A percentile compares a stretch with the other conserved stretches of the same genome.
Conservation (phyloP, 2,888 invertebrate species). For the Pterostichus niger region DNA sequence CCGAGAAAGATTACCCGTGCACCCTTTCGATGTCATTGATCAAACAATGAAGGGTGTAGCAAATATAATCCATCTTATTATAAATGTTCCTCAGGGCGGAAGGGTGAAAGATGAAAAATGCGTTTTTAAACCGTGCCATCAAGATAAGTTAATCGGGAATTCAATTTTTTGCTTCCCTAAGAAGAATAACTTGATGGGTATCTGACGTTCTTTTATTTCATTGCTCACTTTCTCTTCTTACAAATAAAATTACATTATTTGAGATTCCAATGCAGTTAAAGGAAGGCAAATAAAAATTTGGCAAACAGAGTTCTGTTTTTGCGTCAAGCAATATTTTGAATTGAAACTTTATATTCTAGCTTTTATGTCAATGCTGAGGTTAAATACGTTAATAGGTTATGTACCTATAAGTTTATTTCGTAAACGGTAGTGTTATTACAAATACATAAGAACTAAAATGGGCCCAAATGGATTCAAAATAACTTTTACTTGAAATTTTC, state of each 20-base stretch:
- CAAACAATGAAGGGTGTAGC: constrained; percentile 63
- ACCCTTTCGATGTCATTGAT: constrained; percentile 63
- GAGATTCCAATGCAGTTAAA: neutral
- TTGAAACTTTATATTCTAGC: too few species aligned
- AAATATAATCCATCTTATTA: constrained; percentile 64
- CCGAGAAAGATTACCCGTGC: constrained; percentile 72
- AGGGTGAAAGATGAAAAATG: constrained; percentile 63
- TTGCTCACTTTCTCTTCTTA: neutral
- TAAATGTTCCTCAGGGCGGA: constrained; percentile 52
- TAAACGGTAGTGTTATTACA: too few species aligned
- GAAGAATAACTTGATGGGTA: constrained; percentile 45
- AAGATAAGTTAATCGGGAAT: constrained; percentile 62
- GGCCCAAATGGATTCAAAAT: too few species aligned
- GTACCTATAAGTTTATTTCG: too few species aligned
- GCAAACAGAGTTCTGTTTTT: too few species aligned
- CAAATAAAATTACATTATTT: neutral
- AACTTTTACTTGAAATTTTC: too few species aligned
- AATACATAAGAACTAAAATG: too few species aligned
- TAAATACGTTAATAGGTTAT: too few species aligned
- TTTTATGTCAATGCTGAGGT: too few species aligned
- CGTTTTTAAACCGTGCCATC: constrained; percentile 61
- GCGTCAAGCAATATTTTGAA: too few species aligned
- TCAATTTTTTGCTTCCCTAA: constrained; percentile 50
- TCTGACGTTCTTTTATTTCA: constrained; percentile 41
- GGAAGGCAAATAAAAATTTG: neutral